phyloP scores from a whole-genome alignment of 1,140 invertebrate species.

The Hylaeus volcanicus region DNA sequence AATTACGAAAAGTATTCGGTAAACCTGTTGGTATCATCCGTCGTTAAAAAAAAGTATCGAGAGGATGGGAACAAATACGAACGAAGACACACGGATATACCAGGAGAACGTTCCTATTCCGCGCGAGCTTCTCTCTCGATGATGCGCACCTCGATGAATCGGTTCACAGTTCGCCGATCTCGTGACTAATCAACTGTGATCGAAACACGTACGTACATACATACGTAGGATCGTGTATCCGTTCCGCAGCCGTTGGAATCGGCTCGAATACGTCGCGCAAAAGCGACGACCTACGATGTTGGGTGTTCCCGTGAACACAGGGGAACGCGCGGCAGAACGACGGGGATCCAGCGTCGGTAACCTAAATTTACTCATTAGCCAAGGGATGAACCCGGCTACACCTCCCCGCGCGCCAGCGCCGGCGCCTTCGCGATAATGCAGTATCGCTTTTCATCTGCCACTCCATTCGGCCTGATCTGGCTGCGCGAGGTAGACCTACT shows the following conservation, averaged over 20 bases:
- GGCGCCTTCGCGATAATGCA: constrained; percentile 32
- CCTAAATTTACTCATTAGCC: constrained; percentile 51
- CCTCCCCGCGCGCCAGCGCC: neutral
- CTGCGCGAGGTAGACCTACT: constrained; percentile 29
- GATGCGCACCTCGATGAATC: constrained; percentile 70
- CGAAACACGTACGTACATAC: constrained; percentile 34
- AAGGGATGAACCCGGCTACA: constrained; percentile 29
- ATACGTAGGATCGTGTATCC: neutral
- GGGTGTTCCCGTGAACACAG: constrained; percentile 21
- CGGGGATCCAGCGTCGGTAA: constrained; percentile 26
- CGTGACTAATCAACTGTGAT: constrained; percentile 72
- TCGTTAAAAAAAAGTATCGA: constrained; percentile 9
- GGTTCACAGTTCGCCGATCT: constrained; percentile 70
- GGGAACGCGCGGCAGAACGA: neutral
- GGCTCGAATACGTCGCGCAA: constrained; percentile 35
- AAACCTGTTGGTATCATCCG: neutral
- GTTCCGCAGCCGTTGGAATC: neutral
- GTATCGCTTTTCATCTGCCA: constrained; percentile 42
- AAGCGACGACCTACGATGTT: constrained; percentile 7
- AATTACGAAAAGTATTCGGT: neutral
- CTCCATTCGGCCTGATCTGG: constrained; percentile 29
- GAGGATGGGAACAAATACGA: constrained; percentile 1
- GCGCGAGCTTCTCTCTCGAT: constrained; percentile 45
- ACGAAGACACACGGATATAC: neutral
- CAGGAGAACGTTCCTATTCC: constrained; percentile 29